A percentile compares a stretch with the other conserved stretches of the same genome.
These are phyloP conservation scores for Perognathus longimembris DNA, from an alignment of 2,113 vertebrate species.

Conservation along the genomic window DNA sequence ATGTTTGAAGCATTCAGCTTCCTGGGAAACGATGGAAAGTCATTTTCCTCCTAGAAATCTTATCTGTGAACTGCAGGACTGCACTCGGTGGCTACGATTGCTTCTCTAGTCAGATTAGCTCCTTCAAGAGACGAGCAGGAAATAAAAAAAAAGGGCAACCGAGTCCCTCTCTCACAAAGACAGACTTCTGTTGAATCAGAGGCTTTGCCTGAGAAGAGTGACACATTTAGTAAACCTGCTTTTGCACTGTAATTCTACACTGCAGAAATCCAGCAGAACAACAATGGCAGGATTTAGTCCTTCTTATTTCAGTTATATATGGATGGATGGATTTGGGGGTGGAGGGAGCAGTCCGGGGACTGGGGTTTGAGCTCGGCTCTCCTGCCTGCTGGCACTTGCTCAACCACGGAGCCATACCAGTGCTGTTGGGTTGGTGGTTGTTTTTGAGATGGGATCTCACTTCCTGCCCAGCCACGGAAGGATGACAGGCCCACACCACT, in stretches of 20 bases:
- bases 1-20: background rate
- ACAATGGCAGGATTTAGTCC: background rate
- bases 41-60: background rate
- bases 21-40: conserved; percentile 36
- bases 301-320: background rate
- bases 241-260: background rate
- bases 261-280: background rate
- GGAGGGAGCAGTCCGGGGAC: too few relatives aligned
- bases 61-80: background rate
- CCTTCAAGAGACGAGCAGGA: background rate
- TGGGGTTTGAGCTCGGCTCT: too few relatives aligned
- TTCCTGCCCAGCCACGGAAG: too few relatives aligned
- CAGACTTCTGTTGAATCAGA: background rate
- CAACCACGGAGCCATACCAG: too few relatives aligned
- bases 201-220: background rate
- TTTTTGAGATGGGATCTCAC: too few relatives aligned
- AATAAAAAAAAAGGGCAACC: background rate
- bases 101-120: background rate
- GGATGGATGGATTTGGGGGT: too few relatives aligned
- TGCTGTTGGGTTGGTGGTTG: too few relatives aligned
- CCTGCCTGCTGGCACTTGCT: too few relatives aligned
- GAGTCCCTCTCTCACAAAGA: background rate
- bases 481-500: too few relatives aligned
- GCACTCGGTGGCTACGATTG: background rate
- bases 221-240: background rate